A percentile compares a stretch with the other conserved stretches of the same genome.
phyloP scores from a whole-genome alignment of 2,797 vertebrate species.

The Carapus acus region DNA sequence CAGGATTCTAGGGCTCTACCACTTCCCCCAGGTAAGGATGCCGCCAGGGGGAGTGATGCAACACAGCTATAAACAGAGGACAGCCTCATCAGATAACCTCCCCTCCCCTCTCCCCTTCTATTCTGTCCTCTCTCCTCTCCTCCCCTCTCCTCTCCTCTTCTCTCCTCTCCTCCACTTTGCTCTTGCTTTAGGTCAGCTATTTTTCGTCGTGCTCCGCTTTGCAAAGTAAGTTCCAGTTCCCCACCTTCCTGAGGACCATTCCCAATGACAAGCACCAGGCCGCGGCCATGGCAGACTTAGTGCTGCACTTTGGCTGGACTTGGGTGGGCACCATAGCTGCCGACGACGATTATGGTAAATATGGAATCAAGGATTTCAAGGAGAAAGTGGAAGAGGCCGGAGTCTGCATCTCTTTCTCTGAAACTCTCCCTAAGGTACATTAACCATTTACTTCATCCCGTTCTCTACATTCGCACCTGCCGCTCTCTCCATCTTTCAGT shows the following conservation, averaged over 20 bases:
- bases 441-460: not conserved
- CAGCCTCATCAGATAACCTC: not conserved
- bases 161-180: not conserved
- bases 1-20: slow-evolving; percentile 81
- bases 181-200: slow-evolving; percentile 75
- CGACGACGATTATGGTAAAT: slow-evolving; percentile 84
- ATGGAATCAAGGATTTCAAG: slow-evolving; percentile 81
- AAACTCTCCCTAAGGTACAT: slow-evolving; percentile 77
- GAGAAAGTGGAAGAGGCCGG: slow-evolving; percentile 75
- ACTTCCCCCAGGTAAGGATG: slow-evolving; percentile 82
- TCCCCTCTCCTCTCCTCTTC: too few relatives aligned
- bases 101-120: not conserved
- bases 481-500: too few relatives aligned
- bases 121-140: too few relatives aligned
- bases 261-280: slow-evolving; percentile 77
- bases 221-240: slow-evolving; percentile 83
- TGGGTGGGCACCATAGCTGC: slow-evolving; percentile 82
- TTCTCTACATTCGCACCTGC: too few relatives aligned
- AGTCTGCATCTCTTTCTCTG: slow-evolving; percentile 81
- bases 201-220: slow-evolving; percentile 77
- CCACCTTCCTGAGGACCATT: slow-evolving; percentile 77
- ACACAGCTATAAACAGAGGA: not conserved
- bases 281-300: slow-evolving; percentile 74
- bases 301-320: slow-evolving; percentile 81
- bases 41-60: too few relatives aligned